Percentiles rank a stretch among this genome's conserved stretches.
phyloP scores from a whole-genome alignment of 2,797 vertebrate genomes.

The Paedocypris micromegethes region DNA sequence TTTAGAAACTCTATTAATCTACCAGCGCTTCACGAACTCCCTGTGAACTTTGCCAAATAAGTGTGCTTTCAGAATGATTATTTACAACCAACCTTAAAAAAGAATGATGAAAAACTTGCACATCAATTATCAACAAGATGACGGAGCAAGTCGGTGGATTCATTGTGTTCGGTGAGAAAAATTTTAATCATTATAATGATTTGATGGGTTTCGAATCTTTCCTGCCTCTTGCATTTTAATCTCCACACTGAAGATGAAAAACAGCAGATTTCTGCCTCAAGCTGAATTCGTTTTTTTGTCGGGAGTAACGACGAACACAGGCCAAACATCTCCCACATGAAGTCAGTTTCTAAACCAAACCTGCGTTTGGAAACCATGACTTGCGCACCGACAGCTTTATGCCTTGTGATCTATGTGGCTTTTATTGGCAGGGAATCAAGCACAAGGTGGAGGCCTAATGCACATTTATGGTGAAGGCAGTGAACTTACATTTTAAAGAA shows the following conservation, averaged over 20 bases:
- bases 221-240: too few relatives aligned
- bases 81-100: constrained; percentile 22
- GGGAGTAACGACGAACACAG: constrained; percentile 2
- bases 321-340: constrained; percentile 9
- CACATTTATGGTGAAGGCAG: background rate
- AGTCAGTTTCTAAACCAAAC: background rate
- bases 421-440: constrained; percentile 12
- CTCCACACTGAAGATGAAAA: background rate
- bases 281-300: too few relatives aligned
- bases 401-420: background rate
- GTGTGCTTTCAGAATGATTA: background rate
- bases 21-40: background rate
- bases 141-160: constrained; percentile 1
- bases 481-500: too few relatives aligned
- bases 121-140: constrained; percentile 3
- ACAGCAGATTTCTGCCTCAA: background rate
- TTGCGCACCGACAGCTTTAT: background rate
- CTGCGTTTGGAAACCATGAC: background rate
- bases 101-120: background rate
- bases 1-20: background rate
- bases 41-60: constrained; percentile 4
- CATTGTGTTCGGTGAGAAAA: background rate
- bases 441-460: background rate
- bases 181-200: background rate
- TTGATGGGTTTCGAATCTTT: background rate